These are phyloP conservation scores for Cryptus armator DNA, from an alignment of 2,888 invertebrate species.

Conservation along the genomic window DNA sequence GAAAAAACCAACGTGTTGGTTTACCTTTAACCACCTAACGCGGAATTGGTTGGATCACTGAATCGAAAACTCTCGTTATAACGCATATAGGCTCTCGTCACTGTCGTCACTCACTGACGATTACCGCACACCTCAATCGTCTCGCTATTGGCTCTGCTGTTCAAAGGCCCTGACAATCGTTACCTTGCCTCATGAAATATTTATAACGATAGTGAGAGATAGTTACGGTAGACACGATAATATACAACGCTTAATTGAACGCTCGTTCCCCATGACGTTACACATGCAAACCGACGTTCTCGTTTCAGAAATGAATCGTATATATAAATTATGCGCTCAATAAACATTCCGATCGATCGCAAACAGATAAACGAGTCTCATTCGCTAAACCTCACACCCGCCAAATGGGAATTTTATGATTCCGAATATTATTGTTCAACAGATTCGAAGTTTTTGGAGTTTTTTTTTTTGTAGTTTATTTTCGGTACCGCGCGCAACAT, in stretches of 20 bases:
- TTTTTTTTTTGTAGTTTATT: no score
- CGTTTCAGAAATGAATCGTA: conserved; percentile 51
- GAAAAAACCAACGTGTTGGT: not conserved
- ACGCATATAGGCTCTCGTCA: conserved; percentile 8
- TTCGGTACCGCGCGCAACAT: no score
- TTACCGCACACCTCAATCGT: conserved; percentile 44
- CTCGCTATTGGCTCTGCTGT: conserved; percentile 18
- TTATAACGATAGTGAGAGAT: conserved; percentile 50
- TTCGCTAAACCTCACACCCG: conserved; percentile 13
- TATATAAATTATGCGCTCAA: conserved; percentile 7
- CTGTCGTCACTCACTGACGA: conserved; percentile 25
- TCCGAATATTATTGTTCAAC: no score
- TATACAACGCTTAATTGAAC: conserved; percentile 65
- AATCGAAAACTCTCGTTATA: conserved; percentile 33
- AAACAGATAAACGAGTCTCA: not conserved
- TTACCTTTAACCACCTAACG: not conserved
- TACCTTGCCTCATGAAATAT: conserved; percentile 62
- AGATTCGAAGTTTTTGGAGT: no score
- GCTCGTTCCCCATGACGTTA: conserved; percentile 61
- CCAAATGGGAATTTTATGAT: not conserved
- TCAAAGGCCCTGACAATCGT: conserved; percentile 46
- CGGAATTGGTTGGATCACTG: not conserved
- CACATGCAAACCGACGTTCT: conserved; percentile 30
- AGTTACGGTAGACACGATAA: conserved; percentile 52
- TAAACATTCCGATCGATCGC: conserved; percentile 18